Conservation (phyloP, 2,113 vertebrate genomes). For the Barbus barbus region DNA sequence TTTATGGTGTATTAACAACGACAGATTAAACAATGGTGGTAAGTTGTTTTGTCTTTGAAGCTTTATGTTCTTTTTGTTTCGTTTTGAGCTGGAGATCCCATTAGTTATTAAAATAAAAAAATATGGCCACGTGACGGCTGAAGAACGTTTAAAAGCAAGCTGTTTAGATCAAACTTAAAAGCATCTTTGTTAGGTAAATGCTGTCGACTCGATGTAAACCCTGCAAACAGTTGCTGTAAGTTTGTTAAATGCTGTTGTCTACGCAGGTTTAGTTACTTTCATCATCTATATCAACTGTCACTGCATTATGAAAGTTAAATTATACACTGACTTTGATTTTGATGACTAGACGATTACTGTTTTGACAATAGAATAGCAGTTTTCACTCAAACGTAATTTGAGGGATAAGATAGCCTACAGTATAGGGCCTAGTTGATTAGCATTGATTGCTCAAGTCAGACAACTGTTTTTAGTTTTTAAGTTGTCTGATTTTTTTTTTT, state of each 20-base stretch:
- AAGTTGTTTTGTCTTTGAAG: conserved; percentile 17
- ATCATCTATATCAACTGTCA: background rate
- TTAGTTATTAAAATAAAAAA: background rate
- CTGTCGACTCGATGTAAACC: background rate
- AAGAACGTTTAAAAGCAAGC: background rate
- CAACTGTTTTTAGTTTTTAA: background rate
- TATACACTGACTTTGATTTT: background rate
- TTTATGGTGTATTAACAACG: background rate
- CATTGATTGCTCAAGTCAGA: background rate
- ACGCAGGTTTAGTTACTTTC: background rate
- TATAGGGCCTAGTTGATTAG: background rate
- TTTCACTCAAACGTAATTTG: too few species aligned
- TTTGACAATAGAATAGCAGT: too few species aligned
- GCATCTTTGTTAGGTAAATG: background rate
- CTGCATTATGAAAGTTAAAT: background rate
- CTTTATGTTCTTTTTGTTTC: background rate
- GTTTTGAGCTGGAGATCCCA: background rate
- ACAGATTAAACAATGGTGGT: conserved; percentile 27
- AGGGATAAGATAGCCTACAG: too few species aligned
- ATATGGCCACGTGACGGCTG: background rate
- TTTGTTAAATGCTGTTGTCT: background rate
- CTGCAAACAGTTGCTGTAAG: background rate
- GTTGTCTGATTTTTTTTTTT: background rate
- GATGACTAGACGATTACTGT: too few species aligned
- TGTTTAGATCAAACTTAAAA: background rate